phyloP scores from a whole-genome alignment of 2,113 vertebrate species.

The Turnix velox region DNA sequence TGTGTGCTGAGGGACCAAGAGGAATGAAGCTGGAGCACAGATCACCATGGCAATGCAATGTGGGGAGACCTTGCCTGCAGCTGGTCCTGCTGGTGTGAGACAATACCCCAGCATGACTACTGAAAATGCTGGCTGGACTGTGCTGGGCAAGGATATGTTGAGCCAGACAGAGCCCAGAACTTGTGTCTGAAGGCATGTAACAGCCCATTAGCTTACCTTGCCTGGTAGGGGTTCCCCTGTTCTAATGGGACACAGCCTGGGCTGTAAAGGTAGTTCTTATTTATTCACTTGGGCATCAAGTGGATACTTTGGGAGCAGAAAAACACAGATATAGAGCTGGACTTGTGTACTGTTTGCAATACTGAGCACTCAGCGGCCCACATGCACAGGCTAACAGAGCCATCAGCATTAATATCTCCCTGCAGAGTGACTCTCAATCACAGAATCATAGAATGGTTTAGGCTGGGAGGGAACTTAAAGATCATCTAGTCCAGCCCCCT shows the following conservation, averaged over 20 bases:
- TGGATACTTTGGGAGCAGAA: background rate
- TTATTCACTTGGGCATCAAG: background rate
- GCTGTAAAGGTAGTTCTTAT: background rate
- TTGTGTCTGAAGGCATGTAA: background rate
- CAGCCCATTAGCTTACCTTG: rapidly evolving
- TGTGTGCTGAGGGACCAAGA: background rate
- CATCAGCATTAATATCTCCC: background rate
- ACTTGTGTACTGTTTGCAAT: background rate
- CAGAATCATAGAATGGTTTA: background rate
- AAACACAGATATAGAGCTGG: background rate
- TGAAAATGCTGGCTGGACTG: rapidly evolving
- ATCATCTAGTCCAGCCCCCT: background rate
- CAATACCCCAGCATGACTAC: rapidly evolving
- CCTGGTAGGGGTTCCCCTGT: too few relatives aligned
- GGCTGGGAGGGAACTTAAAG: background rate
- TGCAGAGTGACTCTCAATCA: background rate
- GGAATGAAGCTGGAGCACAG: background rate
- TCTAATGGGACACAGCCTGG: background rate
- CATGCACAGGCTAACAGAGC: rapidly evolving
- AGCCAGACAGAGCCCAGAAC: background rate
- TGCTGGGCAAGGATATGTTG: rapidly evolving
- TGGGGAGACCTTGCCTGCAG: background rate
- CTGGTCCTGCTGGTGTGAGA: rapidly evolving
- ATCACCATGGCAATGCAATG: background rate
- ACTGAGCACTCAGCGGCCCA: background rate